Base-by-base conservation (phyloP, 2,888 invertebrate genomes). In the Ochropleura leucogaster region DNA sequence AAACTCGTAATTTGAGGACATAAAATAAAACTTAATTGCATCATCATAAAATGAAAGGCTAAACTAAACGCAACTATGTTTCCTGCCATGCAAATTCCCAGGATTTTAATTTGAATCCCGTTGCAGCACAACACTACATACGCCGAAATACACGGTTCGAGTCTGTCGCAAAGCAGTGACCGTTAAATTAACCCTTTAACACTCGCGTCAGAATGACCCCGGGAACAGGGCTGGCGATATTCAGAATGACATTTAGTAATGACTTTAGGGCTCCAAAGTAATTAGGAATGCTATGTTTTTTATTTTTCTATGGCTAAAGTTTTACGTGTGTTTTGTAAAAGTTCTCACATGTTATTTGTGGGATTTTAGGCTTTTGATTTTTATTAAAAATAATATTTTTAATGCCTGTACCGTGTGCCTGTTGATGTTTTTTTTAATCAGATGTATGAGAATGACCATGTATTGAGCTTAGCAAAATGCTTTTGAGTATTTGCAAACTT, bases 141-240 rank as follows among this genome's bases (percentile, higher is more conserved):
- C 64, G 80, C 75, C 77, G 72, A 83, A 85, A 83, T 74, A 85
- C 79, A 81, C 79, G 72, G 70, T 74, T 79, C 74, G 77, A 76
- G 77, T 82, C 82, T 82, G 86, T 86, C 83, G 82, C 85, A 83
- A 87, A 67, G 89, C 91, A 91, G 88, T 85, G 83, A 92, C 89
- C 94, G 94, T 93, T 91, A 94, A 94, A 94, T 94, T 93, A 93
- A 93, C 93, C 91, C 92, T 93, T 93, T 93, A 92, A 86, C 89
- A 90, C 88, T 83, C 83, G 84, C 88, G 89, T 88, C 90, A 89
- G 90, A 89, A 88, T 90, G 91, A 90, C 90, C 91, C 72, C 75
- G 77, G 77, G 62, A 65, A 67, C 74, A 85, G 88, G 87, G 87
- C 68, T 87, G 82, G 72, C 87, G 79, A 81, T 80, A 84, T 74